These are phyloP conservation scores for Cephus sareptanus DNA, from an alignment of 2,888 invertebrate species.

Conservation along the genomic window DNA sequence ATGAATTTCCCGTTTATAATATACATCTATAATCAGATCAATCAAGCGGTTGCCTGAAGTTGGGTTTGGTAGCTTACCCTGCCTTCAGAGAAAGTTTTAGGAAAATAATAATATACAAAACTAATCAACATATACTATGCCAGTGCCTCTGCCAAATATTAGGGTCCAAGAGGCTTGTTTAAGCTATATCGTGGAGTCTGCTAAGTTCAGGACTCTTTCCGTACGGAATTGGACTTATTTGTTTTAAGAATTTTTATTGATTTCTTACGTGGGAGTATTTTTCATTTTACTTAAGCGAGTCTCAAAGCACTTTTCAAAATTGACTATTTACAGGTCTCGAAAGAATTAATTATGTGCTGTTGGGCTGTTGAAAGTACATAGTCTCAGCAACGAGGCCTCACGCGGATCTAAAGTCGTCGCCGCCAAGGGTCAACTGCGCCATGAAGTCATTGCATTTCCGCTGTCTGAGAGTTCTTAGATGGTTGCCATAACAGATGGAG, in stretches of 20 bases:
- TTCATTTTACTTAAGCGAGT: no score
- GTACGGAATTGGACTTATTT: no score
- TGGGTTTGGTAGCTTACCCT: neutral
- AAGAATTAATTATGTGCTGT: no score
- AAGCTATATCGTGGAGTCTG: no score
- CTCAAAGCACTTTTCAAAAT: no score
- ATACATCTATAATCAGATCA: neutral
- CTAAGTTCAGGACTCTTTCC: no score
- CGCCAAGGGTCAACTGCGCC: neutral
- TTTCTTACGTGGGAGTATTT: no score
- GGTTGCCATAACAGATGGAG: no score
- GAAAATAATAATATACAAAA: neutral
- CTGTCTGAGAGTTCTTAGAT: no score
- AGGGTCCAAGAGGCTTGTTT: neutral
- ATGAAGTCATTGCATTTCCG: no score
- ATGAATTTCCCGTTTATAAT: neutral
- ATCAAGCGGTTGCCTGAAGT: neutral
- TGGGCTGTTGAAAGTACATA: neutral
- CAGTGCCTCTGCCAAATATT: neutral
- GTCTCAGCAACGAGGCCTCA: neutral
- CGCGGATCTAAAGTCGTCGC: neutral
- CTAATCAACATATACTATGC: neutral
- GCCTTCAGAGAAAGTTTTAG: neutral
- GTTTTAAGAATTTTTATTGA: no score
- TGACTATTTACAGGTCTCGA: no score